Conservation (phyloP, 2,797 vertebrate species). For the Botia almorhae region DNA sequence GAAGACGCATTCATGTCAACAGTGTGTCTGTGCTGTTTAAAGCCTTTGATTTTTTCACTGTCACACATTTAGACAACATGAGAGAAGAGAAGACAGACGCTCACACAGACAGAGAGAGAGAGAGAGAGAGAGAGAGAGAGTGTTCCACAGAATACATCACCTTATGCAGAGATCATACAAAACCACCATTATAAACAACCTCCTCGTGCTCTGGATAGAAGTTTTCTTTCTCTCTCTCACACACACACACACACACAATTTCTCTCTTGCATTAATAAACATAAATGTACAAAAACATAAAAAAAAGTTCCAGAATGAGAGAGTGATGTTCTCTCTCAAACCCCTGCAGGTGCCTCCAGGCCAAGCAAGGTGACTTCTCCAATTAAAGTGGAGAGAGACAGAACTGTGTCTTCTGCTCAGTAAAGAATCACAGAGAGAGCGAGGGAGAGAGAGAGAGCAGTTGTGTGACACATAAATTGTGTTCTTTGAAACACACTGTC, state of each 20-base stretch:
- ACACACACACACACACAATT: no score
- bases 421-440: not conserved
- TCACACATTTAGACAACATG: constrained; percentile 62
- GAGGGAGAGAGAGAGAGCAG: no score
- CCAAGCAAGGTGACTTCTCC: constrained; percentile 68
- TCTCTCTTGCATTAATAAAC: constrained; percentile 74
- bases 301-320: constrained; percentile 58
- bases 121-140: no score
- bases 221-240: not conserved
- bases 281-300: no score
- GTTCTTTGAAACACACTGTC: no score
- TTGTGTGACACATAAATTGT: no score
- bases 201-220: no score
- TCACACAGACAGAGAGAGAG: not conserved
- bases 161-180: no score
- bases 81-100: constrained; percentile 55
- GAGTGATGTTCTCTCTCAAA: constrained; percentile 51
- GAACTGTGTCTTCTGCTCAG: not conserved
- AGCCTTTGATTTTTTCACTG: not conserved
- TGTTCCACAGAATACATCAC: no score
- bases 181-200: no score
- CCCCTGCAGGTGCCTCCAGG: constrained; percentile 51
- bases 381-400: constrained; percentile 64
- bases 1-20: not conserved
- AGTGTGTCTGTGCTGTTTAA: not conserved